phyloP scores from a whole-genome alignment of 2,797 vertebrate species.

The Siniperca obscura region DNA sequence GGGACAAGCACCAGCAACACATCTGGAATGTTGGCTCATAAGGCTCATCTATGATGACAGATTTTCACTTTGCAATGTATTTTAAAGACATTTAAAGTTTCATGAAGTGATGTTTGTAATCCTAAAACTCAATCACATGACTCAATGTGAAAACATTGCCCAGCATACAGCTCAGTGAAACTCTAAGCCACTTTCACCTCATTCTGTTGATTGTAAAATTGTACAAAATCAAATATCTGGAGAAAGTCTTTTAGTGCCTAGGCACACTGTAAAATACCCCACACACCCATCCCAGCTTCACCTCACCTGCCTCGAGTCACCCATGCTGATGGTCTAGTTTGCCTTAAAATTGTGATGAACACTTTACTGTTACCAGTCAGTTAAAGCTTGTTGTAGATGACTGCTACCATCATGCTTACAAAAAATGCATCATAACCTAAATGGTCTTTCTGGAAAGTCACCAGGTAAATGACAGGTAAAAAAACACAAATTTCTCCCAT shows the following conservation, averaged over 20 bases:
- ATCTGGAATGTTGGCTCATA: not conserved
- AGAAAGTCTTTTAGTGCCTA: not conserved
- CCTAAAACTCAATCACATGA: not conserved
- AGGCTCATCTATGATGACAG: not conserved
- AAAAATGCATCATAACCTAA: slow-evolving; percentile 3
- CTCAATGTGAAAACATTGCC: not conserved
- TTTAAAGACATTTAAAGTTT: not conserved
- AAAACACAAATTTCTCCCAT: not conserved
- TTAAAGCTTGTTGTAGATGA: not conserved
- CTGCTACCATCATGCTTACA: not conserved
- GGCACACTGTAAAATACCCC: not conserved
- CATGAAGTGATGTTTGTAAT: not conserved
- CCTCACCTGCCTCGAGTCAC: not conserved
- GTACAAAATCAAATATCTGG: not conserved
- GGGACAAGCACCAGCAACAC: not conserved
- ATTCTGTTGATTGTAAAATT: not conserved
- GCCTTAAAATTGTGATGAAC: not conserved
- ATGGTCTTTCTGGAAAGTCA: slow-evolving; percentile 19
- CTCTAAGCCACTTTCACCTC: no score
- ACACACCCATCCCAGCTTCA: not conserved
- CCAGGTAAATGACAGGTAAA: slow-evolving; percentile 17
- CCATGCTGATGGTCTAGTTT: not conserved
- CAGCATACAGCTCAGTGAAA: not conserved
- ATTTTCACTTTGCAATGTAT: not conserved
- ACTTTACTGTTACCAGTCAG: not conserved